Conservation (phyloP, 2,888 invertebrate genomes). For the Chalcis sispes region DNA sequence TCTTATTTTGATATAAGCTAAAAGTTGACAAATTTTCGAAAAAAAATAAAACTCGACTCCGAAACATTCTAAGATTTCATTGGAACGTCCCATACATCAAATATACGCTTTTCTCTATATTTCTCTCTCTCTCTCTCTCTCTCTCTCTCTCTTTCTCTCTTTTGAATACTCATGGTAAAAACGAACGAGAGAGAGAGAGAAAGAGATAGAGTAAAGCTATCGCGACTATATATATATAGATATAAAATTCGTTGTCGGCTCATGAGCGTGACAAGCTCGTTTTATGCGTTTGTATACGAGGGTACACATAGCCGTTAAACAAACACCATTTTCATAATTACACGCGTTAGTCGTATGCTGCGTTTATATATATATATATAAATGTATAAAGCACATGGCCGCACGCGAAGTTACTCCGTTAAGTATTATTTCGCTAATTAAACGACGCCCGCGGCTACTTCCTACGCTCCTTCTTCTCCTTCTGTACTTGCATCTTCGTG, state of each 20-base stretch:
- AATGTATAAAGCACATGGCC: too few relatives aligned
- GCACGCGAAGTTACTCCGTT: constrained; percentile 57
- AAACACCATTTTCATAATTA: constrained; percentile 69
- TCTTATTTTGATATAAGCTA: too few relatives aligned
- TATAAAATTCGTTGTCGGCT: constrained; percentile 40
- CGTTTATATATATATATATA: too few relatives aligned
- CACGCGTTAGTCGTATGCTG: too few relatives aligned
- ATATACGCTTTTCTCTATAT: too few relatives aligned
- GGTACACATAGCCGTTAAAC: constrained; percentile 52
- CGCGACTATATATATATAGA: constrained; percentile 13
- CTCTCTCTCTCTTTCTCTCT: neutral
- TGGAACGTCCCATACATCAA: too few relatives aligned
- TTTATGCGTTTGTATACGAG: neutral
- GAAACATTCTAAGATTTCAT: too few relatives aligned
- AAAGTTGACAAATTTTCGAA: too few relatives aligned
- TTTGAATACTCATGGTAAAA: neutral
- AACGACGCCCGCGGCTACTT: constrained; percentile 36
- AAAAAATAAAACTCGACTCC: too few relatives aligned
- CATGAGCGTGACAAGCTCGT: constrained; percentile 34
- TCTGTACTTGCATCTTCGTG: neutral
- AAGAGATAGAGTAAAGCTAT: neutral
- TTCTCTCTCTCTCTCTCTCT: too few relatives aligned
- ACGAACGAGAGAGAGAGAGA: neutral
- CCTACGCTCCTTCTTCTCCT: neutral
- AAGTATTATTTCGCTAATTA: constrained; percentile 67